Evolutionary conservation across 2,113 vertebrate species (phyloP).

Genomic region (Pholis gunnellus): DNA sequence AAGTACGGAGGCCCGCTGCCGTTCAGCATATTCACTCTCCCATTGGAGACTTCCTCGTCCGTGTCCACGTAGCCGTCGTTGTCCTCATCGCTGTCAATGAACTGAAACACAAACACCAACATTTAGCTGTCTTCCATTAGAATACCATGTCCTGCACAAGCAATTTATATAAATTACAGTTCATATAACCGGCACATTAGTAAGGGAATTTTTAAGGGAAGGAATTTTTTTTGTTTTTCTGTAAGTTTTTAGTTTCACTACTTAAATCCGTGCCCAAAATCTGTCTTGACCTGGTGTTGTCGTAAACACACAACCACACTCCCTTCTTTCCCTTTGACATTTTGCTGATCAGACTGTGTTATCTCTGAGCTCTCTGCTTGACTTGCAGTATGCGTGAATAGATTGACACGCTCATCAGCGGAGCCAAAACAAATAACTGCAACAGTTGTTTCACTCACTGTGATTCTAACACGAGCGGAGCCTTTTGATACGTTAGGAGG

Average conservation of each 20-base stretch:
- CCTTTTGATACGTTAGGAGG: constrained; percentile 10
- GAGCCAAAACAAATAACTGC: constrained; percentile 64
- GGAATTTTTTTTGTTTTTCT: constrained; percentile 1
- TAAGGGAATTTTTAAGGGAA: not conserved
- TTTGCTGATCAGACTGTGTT: constrained; percentile 64
- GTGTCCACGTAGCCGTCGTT: constrained; percentile 91
- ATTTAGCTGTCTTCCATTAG: not conserved
- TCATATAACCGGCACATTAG: not conserved
- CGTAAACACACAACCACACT: not conserved
- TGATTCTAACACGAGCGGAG: constrained; percentile 22
- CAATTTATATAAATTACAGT: not conserved
- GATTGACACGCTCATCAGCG: constrained; percentile 38
- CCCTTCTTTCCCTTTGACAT: constrained; percentile 47
- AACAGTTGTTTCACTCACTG: constrained; percentile 26
- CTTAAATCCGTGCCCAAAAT: constrained; percentile 8
- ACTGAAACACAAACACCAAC: constrained; percentile 76
- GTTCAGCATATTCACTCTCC: constrained; percentile 86
- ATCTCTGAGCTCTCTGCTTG: constrained; percentile 19
- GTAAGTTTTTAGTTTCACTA: constrained; percentile 10
- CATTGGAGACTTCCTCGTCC: constrained; percentile 90
- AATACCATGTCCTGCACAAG: not conserved
- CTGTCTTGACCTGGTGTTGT: constrained; percentile 14
- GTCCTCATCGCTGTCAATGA: constrained; percentile 92
- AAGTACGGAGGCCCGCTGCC: constrained; percentile 91
- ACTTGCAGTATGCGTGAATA: constrained; percentile 50